phyloP scores from a whole-genome alignment of 1,140 invertebrate genomes.

The Mercenaria mercenaria region DNA sequence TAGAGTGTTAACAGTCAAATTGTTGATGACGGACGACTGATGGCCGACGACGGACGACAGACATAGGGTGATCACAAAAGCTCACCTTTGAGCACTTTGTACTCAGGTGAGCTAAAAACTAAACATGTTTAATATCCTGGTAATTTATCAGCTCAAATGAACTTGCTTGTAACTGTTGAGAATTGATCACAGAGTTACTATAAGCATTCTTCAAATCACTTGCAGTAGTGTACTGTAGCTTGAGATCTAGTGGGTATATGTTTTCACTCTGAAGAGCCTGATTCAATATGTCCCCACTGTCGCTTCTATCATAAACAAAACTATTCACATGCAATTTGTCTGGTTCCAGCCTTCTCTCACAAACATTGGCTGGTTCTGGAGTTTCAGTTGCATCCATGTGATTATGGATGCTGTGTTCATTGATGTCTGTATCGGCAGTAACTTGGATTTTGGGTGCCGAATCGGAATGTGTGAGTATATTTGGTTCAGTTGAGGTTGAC shows the following conservation, averaged over 20 bases:
- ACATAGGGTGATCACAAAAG: too few species aligned
- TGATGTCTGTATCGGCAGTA: not conserved
- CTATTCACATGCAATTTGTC: not conserved
- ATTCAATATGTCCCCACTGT: not conserved
- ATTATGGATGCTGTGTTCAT: not conserved
- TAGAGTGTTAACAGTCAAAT: too few species aligned
- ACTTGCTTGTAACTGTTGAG: not conserved
- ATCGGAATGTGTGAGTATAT: not conserved
- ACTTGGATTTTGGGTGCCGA: not conserved
- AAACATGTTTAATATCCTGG: conserved; percentile 2
- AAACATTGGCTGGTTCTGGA: not conserved
- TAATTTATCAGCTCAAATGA: conserved; percentile 19
- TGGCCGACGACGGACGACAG: too few species aligned
- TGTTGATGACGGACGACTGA: too few species aligned
- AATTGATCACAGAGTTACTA: not conserved
- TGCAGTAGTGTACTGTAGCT: not conserved
- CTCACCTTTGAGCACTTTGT: too few species aligned
- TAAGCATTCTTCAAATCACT: not conserved
- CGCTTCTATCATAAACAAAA: not conserved
- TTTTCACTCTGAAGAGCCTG: not conserved
- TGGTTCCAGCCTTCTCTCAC: not conserved
- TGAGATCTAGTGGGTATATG: conserved; percentile 4
- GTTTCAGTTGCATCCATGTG: not conserved
- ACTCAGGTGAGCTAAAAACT: not conserved
- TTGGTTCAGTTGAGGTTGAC: not conserved